Base-by-base conservation (phyloP, 2,888 invertebrate species). In the Melinaea marsaeus region DNA sequence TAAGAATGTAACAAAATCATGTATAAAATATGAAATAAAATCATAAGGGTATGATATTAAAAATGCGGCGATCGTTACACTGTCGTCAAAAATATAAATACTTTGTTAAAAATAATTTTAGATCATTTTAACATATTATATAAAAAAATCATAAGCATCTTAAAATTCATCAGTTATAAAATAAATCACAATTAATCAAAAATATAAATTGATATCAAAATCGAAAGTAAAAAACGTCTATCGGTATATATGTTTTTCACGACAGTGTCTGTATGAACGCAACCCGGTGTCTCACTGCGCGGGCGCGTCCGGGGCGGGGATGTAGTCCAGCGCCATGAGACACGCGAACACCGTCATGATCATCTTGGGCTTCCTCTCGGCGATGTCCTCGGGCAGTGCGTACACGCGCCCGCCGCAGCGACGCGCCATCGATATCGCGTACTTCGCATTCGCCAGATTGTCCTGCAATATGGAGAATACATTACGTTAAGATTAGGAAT, bases 331-430 rank as follows among this genome's bases (percentile, higher is more conserved):
- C 37, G 98, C 97, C 99, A 99, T 99, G 78, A 99, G 93, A 84
- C 99, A 99, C 37, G 99, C 99, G 91, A 99, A 99, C 73, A 99
- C 97, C 3, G 99, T 99, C 99, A 99, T 98, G 65, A 99, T 97
- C 98, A 99, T 98, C 91, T 99, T 99, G 63, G 95, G 97, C 85
- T 99, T 99, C 33, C 98, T 95, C 91, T 99, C 99, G 47, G 98
- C 96, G 79, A 99, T 99, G 91, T 99, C 99, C 86, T 99, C 99
- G 13, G 99, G 99, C 66, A 99, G 92, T 6, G 99, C 99, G 89
- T 99, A 99, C 22, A 99, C 98, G 66, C 98, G 94, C 58, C 99
- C 99, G 70, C 99, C 99, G 78, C 97, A 97, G 79, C 99, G 99
- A 57, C 99, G 93, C 6, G 99, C 99, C 95, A 98, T 97, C 0